Evolutionary conservation across 2,113 vertebrate genomes (phyloP).

Genomic region (Chascanopsetta lugubris): DNA sequence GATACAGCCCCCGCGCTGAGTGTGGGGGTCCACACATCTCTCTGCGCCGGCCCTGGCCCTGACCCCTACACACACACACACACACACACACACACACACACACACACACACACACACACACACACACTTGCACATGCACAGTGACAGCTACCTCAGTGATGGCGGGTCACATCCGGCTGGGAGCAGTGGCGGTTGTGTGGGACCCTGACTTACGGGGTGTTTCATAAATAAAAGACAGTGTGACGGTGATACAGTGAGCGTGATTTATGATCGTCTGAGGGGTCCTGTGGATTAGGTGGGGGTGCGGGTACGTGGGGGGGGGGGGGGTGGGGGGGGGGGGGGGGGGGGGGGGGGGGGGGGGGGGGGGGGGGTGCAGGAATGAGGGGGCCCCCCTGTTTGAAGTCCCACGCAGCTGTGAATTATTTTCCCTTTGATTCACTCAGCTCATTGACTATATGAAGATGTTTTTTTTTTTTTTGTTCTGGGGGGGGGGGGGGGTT

Average conservation of each 20-base stretch:
- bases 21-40: slow-evolving; percentile 71
- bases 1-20: slow-evolving; percentile 65
- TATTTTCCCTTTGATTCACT: slow-evolving; percentile 76
- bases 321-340: slow-evolving; percentile 50
- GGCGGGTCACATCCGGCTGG: slow-evolving; percentile 47
- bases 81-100: slow-evolving; percentile 19
- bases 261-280: slow-evolving; percentile 75
- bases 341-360: slow-evolving; percentile 50
- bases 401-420: slow-evolving; percentile 75
- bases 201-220: slow-evolving; percentile 66
- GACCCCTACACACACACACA: slow-evolving; percentile 32
- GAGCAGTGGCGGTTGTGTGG: slow-evolving; percentile 61
- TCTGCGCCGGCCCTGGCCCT: slow-evolving; percentile 26
- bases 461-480: too few relatives aligned
- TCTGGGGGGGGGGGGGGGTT: slow-evolving; percentile 46
- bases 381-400: slow-evolving; percentile 72
- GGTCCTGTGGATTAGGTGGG: slow-evolving; percentile 59
- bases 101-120: slow-evolving; percentile 14
- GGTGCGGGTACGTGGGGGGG: too few relatives aligned
- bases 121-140: slow-evolving; percentile 13
- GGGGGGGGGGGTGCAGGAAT: slow-evolving; percentile 44
- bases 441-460: slow-evolving; percentile 50
- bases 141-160: slow-evolving; percentile 45
- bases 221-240: slow-evolving; percentile 72
- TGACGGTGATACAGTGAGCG: slow-evolving; percentile 66